phyloP scores from a whole-genome alignment of 2,888 invertebrate species.

The Pristionchus japonicus region DNA sequence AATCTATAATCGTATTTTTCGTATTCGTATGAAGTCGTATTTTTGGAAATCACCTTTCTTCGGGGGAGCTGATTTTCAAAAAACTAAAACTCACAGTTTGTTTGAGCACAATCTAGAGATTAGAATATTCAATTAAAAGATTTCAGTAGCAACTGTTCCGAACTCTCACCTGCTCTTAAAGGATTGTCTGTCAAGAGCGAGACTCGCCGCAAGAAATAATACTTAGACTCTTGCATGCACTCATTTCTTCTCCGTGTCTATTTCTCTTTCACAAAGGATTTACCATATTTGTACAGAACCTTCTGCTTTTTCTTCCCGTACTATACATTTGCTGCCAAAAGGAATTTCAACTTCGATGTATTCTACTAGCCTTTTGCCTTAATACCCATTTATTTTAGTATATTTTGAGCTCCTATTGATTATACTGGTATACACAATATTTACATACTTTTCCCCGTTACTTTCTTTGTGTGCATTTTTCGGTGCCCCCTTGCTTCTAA shows the following conservation, averaged over 20 bases:
- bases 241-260: background rate
- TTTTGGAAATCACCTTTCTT: no score
- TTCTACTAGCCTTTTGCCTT: background rate
- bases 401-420: background rate
- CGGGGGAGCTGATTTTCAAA: no score
- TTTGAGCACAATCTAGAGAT: no score
- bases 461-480: background rate
- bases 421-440: background rate
- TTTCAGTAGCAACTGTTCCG: slow-evolving; percentile 43
- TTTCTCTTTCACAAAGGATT: no score
- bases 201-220: slow-evolving; percentile 39
- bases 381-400: background rate
- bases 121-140: background rate
- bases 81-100: no score
- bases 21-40: no score
- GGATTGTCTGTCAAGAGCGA: slow-evolving; percentile 37
- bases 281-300: no score
- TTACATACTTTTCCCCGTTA: background rate
- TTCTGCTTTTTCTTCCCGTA: background rate
- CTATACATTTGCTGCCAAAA: background rate
- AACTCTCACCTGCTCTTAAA: slow-evolving; percentile 40
- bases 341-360: background rate
- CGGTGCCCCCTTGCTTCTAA: background rate
- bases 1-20: no score
- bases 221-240: background rate